These are phyloP conservation scores for Dryocosmus kuriphilus DNA, from an alignment of 2,888 invertebrate species.

Conservation along the genomic window DNA sequence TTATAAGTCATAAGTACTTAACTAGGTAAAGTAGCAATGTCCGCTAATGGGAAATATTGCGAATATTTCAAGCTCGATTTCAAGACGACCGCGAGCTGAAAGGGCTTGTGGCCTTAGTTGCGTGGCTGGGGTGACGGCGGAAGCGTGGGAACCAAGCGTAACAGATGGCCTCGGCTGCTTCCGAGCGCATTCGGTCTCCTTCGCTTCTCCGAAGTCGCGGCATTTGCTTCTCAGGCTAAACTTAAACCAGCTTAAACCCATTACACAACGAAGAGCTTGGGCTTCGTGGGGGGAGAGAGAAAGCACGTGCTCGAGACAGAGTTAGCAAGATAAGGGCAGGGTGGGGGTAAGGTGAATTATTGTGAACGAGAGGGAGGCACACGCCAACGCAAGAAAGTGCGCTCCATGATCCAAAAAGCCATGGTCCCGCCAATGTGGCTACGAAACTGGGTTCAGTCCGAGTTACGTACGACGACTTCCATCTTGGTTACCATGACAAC, in stretches of 20 bases:
- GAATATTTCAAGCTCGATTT: neutral
- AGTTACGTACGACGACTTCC: too few species aligned
- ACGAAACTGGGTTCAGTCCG: too few species aligned
- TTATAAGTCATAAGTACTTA: neutral
- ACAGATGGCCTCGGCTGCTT: slow-evolving; percentile 72
- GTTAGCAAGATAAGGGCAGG: neutral
- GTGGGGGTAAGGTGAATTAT: neutral
- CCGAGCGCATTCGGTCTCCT: slow-evolving; percentile 65
- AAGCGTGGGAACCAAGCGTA: slow-evolving; percentile 76
- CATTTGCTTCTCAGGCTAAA: neutral
- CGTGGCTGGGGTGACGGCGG: slow-evolving; percentile 69
- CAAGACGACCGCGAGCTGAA: neutral
- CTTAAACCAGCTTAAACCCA: neutral
- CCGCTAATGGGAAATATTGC: neutral
- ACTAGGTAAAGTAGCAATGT: neutral
- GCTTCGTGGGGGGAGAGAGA: neutral
- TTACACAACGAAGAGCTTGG: neutral
- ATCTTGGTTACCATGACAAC: too few species aligned
- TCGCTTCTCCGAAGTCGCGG: slow-evolving; percentile 51
- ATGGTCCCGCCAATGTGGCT: too few species aligned
- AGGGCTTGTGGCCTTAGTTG: slow-evolving; percentile 50
- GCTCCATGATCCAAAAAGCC: too few species aligned
- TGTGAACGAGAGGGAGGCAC: neutral
- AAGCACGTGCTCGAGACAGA: neutral
- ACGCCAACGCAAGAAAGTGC: neutral